Conservation (phyloP, 92 coral and sea anemone species). For the Epizoanthus illoricatus region DNA sequence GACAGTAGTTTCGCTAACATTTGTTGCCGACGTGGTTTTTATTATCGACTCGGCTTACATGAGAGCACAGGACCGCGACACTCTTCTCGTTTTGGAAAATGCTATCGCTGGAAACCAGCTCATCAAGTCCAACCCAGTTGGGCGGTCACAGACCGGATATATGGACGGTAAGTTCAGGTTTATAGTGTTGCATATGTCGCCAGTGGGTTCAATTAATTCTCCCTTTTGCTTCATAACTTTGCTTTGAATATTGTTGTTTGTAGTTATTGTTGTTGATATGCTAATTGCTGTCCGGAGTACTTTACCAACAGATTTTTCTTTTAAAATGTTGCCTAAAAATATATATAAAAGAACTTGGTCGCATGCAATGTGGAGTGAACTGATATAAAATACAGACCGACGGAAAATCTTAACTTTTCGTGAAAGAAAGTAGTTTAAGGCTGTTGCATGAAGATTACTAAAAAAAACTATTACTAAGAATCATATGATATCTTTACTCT, state of each 20-base stretch:
- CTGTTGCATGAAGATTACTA: too few relatives aligned
- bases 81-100: background rate
- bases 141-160: background rate
- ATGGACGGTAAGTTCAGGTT: background rate
- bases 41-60: background rate
- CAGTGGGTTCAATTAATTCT: background rate
- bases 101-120: background rate
- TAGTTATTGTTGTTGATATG: background rate
- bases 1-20: background rate
- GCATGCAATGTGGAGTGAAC: too few relatives aligned
- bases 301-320: too few relatives aligned
- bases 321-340: too few relatives aligned
- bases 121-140: background rate
- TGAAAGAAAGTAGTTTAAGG: too few relatives aligned
- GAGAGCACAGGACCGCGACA: background rate
- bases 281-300: too few relatives aligned
- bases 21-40: slow-evolving; percentile 9
- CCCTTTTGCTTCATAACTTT: background rate
- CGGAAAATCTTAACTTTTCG: too few relatives aligned
- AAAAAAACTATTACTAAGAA: too few relatives aligned
- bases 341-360: too few relatives aligned
- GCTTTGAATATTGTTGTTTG: background rate
- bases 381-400: too few relatives aligned
- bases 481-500: too few relatives aligned
- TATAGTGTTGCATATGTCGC: background rate